Conservation (phyloP, 2,113 vertebrate genomes). For the Hystrix brachyura region DNA sequence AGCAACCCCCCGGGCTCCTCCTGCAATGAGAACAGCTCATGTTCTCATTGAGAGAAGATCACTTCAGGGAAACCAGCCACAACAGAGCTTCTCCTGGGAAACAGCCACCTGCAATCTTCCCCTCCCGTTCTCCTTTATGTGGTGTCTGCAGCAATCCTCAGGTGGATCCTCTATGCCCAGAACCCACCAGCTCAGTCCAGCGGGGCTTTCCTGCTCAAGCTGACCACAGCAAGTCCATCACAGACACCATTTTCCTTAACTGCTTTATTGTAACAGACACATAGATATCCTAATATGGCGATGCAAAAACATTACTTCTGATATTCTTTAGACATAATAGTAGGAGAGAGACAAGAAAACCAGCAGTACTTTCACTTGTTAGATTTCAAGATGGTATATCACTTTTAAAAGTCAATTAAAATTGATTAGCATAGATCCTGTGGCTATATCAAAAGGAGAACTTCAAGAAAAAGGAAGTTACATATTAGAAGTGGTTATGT, state of each 20-base stretch:
- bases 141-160: no score
- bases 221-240: no score
- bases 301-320: background rate
- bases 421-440: background rate
- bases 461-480: background rate
- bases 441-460: background rate
- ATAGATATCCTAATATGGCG: background rate
- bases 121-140: no score
- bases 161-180: no score
- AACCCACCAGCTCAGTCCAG: no score
- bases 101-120: no score
- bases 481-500: background rate
- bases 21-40: no score
- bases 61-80: no score
- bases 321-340: constrained; percentile 19
- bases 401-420: constrained; percentile 41
- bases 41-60: no score
- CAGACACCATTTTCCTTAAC: background rate
- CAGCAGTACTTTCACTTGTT: background rate
- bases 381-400: background rate
- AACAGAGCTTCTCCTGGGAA: no score
- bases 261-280: background rate
- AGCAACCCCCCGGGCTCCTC: no score
- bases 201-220: no score
- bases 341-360: background rate